phyloP scores from a whole-genome alignment of 2,113 vertebrate species.

The Onychostruthus taczanowskii region DNA sequence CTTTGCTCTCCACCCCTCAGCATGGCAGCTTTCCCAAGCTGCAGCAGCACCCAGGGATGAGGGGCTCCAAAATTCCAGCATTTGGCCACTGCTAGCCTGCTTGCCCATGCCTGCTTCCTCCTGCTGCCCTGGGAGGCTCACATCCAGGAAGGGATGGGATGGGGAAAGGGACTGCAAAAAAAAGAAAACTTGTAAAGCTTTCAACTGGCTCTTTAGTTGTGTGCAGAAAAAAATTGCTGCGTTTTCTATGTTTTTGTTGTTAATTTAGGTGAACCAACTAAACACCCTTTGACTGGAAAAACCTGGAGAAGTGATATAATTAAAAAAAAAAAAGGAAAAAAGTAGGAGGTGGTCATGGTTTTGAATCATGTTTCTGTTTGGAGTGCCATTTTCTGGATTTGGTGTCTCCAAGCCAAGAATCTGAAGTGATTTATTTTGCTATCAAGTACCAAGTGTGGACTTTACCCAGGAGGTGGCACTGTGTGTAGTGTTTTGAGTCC shows the following conservation, averaged over 20 bases:
- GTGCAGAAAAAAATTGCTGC: rapidly evolving
- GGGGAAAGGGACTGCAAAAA: neutral
- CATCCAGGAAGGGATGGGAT: rapidly evolving
- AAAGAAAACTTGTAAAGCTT: neutral
- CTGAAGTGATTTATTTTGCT: neutral
- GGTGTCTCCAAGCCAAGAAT: neutral
- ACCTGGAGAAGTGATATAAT: neutral
- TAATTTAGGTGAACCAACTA: neutral
- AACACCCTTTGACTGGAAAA: neutral
- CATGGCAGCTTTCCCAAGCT: neutral
- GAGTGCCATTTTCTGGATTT: neutral
- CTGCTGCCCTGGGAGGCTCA: rapidly evolving
- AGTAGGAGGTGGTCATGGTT: rapidly evolving
- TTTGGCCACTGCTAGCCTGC: neutral
- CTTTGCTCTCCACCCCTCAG: neutral
- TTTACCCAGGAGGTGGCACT: constrained; percentile 43
- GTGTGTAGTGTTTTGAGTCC: neutral
- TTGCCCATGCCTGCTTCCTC: too few species aligned
- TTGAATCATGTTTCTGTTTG: neutral
- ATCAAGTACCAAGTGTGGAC: neutral
- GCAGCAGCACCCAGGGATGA: neutral
- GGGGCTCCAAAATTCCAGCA: rapidly evolving
- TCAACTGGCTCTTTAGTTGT: neutral
- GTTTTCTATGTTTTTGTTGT: neutral
- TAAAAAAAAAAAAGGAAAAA: neutral